phyloP scores from a whole-genome alignment of 2,797 vertebrate genomes.

The Gouania willdenowi region DNA sequence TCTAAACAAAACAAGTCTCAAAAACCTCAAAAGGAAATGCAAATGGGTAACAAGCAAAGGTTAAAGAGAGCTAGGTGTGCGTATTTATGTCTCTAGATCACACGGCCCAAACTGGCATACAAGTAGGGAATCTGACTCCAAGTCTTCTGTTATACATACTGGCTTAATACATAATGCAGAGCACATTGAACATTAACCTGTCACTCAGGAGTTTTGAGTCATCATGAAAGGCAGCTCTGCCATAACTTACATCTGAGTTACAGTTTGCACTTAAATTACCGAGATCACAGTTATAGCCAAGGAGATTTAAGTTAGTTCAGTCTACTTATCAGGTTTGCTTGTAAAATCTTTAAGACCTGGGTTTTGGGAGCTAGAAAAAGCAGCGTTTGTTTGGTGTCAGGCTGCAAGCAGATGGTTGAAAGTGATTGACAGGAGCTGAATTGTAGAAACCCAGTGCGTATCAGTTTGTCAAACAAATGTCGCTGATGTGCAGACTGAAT shows the following conservation, averaged over 20 bases:
- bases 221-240: conserved; percentile 19
- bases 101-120: conserved; percentile 1
- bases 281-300: conserved; percentile 28
- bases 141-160: background rate
- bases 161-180: conserved; percentile 27
- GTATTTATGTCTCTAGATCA: background rate
- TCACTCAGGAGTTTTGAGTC: conserved; percentile 43
- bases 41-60: conserved; percentile 10
- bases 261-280: conserved; percentile 53
- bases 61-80: background rate
- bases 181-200: conserved; percentile 32
- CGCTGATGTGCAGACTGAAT: conserved; percentile 42
- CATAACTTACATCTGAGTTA: conserved; percentile 46
- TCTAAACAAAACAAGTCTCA: conserved; percentile 20
- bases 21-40: conserved; percentile 11
- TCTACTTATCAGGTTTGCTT: conserved; percentile 28
- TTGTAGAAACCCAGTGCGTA: background rate
- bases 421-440: background rate
- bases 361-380: conserved; percentile 5
- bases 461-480: conserved; percentile 6
- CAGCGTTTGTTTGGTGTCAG: conserved; percentile 1
- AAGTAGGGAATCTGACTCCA: conserved; percentile 1
- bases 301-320: conserved; percentile 29
- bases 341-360: conserved; percentile 38
- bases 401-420: background rate